Evolutionary conservation across 2,888 invertebrate genomes (phyloP), one percentile per base, ranked within the genome.

Genomic region (Sesia apiformis): DNA sequence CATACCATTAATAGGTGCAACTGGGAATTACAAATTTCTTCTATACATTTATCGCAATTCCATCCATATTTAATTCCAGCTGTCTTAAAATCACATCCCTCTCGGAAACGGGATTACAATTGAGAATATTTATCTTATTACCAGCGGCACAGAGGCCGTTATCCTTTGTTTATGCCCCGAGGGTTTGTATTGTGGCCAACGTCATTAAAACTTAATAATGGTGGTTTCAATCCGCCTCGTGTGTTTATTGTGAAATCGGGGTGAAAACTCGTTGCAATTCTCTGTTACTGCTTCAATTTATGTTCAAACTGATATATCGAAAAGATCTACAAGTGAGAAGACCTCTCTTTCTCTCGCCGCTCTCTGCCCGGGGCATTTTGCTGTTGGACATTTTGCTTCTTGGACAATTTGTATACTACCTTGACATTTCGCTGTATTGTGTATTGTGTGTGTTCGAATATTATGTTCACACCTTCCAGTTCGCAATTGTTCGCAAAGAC

Each of bases 191-290:
- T 77, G 78, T 76, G 76, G 74, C 62, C 65, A 70, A 70, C 78
- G 78, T 84, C 84, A 83, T 84, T 84, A 84, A 85, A 85, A 83
- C 78, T 83, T 83, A 80, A 84, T 84, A 84, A 84, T 79, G 76
- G 73, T 59, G 74, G 76, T 76, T 81, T 78, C 70, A 77, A 80
- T 78, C 70, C 65, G 70, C 73, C 64, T 68, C 68, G 70, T 69
- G 69, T 73, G 70, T 72, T 74, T 74, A 70, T 74, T 71, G 61
- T 67, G 64, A 64, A 69, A 70, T 65, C 56, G 58, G 55, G 63
- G 61, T 59, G 63, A 64, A 63, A 61, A 59, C 63, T 66, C 65
- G 61, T 64, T 23, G 23, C 23, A 58, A 56, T 62, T 62, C 60
- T 59, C 63, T 66, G 67, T 59, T 52, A 59, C 63, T 56, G 51